Conservation (phyloP, 2,888 invertebrate species). For the Drosophila diplacantha region DNA sequence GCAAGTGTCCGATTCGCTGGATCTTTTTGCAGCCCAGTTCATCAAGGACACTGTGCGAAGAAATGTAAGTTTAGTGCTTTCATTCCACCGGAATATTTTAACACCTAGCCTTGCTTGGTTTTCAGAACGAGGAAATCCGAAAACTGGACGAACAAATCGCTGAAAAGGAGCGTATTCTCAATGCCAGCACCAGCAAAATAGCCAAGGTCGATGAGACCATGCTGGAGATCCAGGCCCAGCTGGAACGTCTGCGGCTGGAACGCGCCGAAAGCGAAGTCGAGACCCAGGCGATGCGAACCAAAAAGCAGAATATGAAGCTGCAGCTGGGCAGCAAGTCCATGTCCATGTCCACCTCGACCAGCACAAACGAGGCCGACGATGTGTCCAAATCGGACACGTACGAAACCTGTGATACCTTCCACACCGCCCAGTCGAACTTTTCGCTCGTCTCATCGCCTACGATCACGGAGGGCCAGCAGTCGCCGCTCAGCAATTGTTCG, state of each 20-base stretch:
- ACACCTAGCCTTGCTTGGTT: background rate
- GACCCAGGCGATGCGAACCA: slow-evolving; percentile 53
- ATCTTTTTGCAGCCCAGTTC: slow-evolving; percentile 82
- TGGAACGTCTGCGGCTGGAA: slow-evolving; percentile 79
- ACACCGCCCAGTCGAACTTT: slow-evolving; percentile 84
- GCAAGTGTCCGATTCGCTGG: slow-evolving; percentile 83
- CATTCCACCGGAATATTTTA: fast-evolving
- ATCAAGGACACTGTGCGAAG: slow-evolving; percentile 84
- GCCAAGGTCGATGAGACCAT: slow-evolving; percentile 85
- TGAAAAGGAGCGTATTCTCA: slow-evolving; percentile 79
- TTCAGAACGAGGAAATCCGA: slow-evolving; percentile 85
- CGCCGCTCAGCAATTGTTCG: slow-evolving; percentile 72
- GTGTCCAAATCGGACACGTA: slow-evolving; percentile 74
- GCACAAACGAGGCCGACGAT: slow-evolving; percentile 64
- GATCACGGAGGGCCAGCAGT: slow-evolving; percentile 67
- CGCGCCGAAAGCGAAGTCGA: slow-evolving; percentile 64
- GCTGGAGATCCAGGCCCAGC: slow-evolving; percentile 82
- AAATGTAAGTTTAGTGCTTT: slow-evolving; percentile 80
- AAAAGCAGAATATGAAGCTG: slow-evolving; percentile 80
- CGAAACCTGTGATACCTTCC: slow-evolving; percentile 84
- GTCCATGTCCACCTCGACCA: slow-evolving; percentile 74
- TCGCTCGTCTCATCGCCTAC: slow-evolving; percentile 76
- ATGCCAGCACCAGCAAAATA: slow-evolving; percentile 83
- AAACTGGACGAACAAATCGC: slow-evolving; percentile 84
- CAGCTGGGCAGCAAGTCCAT: slow-evolving; percentile 79